Evolutionary conservation across 2,113 vertebrate species (phyloP).

Genomic region (Chloebia gouldiae): DNA sequence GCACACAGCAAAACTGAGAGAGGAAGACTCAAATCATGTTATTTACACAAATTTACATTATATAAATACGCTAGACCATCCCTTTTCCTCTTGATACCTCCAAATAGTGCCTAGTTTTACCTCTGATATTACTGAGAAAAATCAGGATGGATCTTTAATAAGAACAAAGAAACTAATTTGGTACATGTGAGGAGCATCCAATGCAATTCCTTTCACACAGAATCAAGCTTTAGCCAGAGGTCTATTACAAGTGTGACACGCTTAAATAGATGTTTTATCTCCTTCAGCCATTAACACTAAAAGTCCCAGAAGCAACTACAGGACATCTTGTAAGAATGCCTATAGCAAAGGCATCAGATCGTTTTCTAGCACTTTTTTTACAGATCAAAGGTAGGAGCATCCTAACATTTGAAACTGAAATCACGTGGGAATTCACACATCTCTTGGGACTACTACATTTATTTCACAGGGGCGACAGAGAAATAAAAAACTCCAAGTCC

Average conservation of each 20-base stretch:
- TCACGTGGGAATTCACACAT: fast-evolving
- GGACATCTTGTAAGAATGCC: not conserved
- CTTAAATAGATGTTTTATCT: not conserved
- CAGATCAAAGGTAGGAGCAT: not conserved
- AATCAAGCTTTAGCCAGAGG: not conserved
- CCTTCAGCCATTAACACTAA: not conserved
- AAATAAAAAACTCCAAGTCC: not conserved
- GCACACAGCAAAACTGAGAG: not conserved
- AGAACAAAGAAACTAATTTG: not conserved
- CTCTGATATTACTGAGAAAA: not conserved
- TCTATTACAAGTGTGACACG: not conserved
- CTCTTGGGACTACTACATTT: not conserved
- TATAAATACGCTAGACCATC: not conserved
- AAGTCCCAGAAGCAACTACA: not conserved
- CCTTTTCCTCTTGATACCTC: not conserved
- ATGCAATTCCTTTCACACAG: not conserved
- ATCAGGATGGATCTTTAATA: not conserved
- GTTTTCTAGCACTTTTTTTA: not conserved
- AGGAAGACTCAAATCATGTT: not conserved
- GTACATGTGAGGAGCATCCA: not conserved
- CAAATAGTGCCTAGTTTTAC: not conserved
- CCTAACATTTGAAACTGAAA: not conserved
- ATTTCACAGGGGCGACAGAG: not conserved
- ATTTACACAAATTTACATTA: not conserved
- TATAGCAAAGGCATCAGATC: not conserved